Evolutionary conservation across 2,888 invertebrate genomes (phyloP), one percentile per base, ranked within the genome.

Genomic region (Dione vanillae): DNA sequence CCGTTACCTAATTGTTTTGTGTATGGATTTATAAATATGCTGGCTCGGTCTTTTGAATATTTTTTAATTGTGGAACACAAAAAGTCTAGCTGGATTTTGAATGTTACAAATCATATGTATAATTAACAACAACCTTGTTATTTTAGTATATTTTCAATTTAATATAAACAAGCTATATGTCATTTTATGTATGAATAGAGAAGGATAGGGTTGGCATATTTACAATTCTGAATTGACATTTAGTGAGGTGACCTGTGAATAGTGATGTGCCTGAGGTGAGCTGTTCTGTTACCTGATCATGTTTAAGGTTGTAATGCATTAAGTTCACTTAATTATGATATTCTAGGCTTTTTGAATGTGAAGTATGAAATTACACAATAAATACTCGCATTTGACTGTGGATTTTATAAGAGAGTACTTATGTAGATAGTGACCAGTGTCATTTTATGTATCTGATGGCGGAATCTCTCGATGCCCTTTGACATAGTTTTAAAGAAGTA

Each of bases 381-480:
- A 35, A 72, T 67, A 67, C 51, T 54, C 62, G 19, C 49, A 49
- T 64, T 64, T 27, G 43, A 61, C 43, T 61, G 43, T 41, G 19
- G 59, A 45, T 61, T 67, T 61, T 27, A 40, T 51, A 67, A 27
- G 58, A 62, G 68, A 62, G 68, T 71, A 68, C 68, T 71, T 73
- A 70, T 51, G 65, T 40, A 20, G 59, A 14, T 47, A 41, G 54
- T 65, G 35, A 65, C 54, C 56, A 35, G 58, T 59, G 37, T 76
- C 74, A 56, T 69, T 47, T 27, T 68, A 70, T 66, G 71, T 79
- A 80, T 80, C 79, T 82, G 80, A 82, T 72, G 74, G 75, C 72
- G 75, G 81, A 81, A 80, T 81, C 80, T 81, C 80, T 73, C 66
- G 74, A 70, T 67, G 70, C 70, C 72, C 58, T 62, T 43, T 27